Evolutionary conservation across 2,113 vertebrate species (phyloP), one percentile per base, ranked within the genome.

Genomic region (Aspiorhynchus laticeps): DNA sequence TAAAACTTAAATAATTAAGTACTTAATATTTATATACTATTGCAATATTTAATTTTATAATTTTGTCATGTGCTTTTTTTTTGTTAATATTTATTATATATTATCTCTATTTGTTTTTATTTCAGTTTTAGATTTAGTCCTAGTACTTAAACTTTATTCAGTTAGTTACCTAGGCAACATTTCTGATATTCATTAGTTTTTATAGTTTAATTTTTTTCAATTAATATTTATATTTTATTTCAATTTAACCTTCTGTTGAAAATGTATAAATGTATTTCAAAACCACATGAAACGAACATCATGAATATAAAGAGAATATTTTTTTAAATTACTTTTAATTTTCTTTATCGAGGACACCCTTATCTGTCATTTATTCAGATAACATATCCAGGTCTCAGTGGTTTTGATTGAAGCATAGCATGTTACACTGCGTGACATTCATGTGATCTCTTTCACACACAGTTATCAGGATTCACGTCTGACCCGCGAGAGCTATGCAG

Each of bases 391-490:
- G 56, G 21, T 21, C 6, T 7, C 53, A 21, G 19, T 8, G 19
- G n/a, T n/a, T n/a, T n/a, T n/a, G n/a, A n/a, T n/a, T n/a, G n/a
- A 56, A 56, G 51, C 21, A 21, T 51, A 53, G 5, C 46, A 17
- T 56, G 17, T 53, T 53, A 53, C 46, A 19, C 51, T 33, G 71
- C 8, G 12, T 77, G 43, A 48, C 11, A n/a, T 76, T 31, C 28
- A 33, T 36, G 2, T 33, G 1, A 71, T 17, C 8, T 69, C 51
- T 43, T 38, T 77, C n/a, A 24, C 51, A n/a, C n/a, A 21, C 90
- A 99, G 98, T 92, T 99, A 31, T 99, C 98, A 3, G 98, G 98
- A 38, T 97, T 98, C 93, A 98, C 98, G 5, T 99, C 97, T 0
- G 98, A 99, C 89, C 98, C 98, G 41, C 94, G 98, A 0, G 98